These are phyloP conservation scores for Toxostoma redivivum DNA, from an alignment of 2,113 vertebrate genomes.

Conservation along the genomic window DNA sequence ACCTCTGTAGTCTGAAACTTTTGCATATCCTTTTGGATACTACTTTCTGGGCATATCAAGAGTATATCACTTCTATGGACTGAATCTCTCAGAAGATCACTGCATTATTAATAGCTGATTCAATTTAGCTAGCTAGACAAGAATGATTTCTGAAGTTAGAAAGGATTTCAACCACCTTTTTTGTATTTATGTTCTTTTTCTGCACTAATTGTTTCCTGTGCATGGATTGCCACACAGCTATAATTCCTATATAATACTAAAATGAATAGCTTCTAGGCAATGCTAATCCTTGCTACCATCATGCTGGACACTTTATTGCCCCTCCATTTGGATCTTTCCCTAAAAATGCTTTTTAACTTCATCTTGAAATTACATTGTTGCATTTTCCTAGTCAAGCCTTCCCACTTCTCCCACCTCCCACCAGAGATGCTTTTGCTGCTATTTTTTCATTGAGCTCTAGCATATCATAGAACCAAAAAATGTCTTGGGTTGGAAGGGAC, in stretches of 20 bases:
- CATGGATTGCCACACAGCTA: background rate
- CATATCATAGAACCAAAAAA: background rate
- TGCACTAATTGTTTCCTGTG: background rate
- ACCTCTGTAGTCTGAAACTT: background rate
- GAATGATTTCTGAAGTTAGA: constrained; percentile 26
- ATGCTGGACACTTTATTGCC: background rate
- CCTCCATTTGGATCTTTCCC: background rate
- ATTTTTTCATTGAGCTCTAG: background rate
- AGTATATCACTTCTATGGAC: constrained; percentile 35
- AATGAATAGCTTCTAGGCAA: background rate
- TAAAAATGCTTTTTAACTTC: background rate
- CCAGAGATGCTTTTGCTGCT: background rate
- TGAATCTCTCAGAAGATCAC: background rate
- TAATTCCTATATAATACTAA: background rate
- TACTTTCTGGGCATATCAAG: background rate
- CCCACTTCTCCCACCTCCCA: background rate
- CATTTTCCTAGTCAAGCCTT: background rate
- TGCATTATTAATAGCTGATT: constrained; percentile 50
- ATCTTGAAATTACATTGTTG: background rate
- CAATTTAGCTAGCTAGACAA: constrained; percentile 18
- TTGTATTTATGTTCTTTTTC: constrained; percentile 16
- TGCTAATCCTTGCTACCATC: background rate
- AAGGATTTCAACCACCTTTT: constrained; percentile 15
- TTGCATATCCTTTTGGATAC: background rate
- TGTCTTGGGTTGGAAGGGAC: background rate